phyloP scores from a whole-genome alignment of 2,113 vertebrate genomes.

The Peromyscus leucopus region DNA sequence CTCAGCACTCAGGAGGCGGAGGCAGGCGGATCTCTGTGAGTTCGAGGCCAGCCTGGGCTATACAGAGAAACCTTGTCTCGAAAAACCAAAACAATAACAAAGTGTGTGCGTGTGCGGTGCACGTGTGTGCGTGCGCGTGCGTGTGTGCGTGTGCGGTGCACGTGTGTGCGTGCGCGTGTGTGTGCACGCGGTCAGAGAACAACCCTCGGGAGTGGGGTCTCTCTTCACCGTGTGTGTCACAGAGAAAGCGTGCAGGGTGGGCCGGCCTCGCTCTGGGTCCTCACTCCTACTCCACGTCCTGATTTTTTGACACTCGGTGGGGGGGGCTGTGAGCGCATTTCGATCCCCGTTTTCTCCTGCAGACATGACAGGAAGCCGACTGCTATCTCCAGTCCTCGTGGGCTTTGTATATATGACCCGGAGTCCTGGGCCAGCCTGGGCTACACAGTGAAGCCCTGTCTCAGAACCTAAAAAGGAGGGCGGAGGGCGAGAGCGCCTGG shows the following conservation, averaged over 20 bases:
- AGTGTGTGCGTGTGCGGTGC: not conserved
- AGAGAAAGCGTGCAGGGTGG: not conserved
- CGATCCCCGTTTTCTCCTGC: not conserved
- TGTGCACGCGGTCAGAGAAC: not conserved
- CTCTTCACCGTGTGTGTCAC: not conserved
- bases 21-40: not conserved
- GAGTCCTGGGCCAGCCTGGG: not conserved
- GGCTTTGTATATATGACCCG: not conserved
- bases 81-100: not conserved
- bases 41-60: not conserved
- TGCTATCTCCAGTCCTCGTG: not conserved
- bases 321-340: no score
- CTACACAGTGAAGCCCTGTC: not conserved
- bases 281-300: not conserved
- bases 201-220: not conserved
- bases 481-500: rapidly evolving
- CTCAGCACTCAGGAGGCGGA: not conserved
- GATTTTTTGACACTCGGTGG: not conserved
- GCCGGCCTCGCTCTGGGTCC: not conserved
- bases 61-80: not conserved
- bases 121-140: not conserved
- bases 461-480: not conserved
- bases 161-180: not conserved
- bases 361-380: not conserved
- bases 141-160: not conserved